Evolutionary conservation across 2,888 invertebrate genomes (phyloP), one percentile per base, ranked within the genome.

Genomic region (Tholera decimalis): DNA sequence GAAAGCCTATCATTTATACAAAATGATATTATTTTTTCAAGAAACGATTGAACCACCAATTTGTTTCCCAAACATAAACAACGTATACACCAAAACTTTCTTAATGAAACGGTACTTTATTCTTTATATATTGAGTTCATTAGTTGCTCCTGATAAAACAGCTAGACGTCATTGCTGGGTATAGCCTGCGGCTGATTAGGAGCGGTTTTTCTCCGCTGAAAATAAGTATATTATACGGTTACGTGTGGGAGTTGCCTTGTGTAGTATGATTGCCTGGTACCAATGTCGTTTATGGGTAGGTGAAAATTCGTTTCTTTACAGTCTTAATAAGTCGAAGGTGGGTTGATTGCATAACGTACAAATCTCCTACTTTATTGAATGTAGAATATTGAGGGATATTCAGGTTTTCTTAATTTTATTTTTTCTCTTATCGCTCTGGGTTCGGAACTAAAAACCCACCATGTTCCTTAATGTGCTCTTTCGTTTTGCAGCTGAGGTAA

Each of bases 71-170:
- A 50, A 47, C 11, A 41, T n/a, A 44, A 35, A 44, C 33, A 8
- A 20, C 33, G 15, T 18, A 47, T 58, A 51, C 56, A 13, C 7
- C 8, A 30, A 49, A n/a, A 39, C 13, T 46, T 62, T 51, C 15
- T 26, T 43, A 43, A 26, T 18, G 0, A 15, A 57, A 26, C 26
- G 26, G 69, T 66, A 78, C 26, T 41, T 59, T 76, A 64, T 78
- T 63, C 50, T 77, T 73, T 57, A 46, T 63, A 63, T 56, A 79
- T 67, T 59, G 68, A 69, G 64, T 79, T 82, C 82, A 79, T 79
- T 79, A 82, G 72, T 62, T 28, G 51, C 44, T 53, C 33, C 63
- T 60, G 82, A 79, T 72, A 79, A 82, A 69, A 66, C 73, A 51
- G 50, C 47, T 60, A 60, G 50, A 58, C 63, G 63, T 56, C 63